Conservation (phyloP, 2,797 vertebrate genomes). For the Malurus leucopterus region DNA sequence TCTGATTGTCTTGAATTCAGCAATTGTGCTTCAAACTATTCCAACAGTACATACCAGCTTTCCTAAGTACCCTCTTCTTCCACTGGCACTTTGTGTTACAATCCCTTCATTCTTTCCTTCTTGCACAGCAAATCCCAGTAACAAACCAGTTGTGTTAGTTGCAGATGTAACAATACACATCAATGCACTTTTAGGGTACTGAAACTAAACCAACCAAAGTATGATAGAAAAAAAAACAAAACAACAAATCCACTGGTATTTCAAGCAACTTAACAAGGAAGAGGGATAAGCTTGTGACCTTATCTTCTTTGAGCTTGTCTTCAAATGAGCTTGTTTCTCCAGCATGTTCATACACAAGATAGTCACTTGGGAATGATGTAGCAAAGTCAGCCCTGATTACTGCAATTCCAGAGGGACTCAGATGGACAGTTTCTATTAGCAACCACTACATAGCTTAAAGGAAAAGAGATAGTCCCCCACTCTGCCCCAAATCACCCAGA, state of each 20-base stretch:
- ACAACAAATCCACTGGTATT: background rate
- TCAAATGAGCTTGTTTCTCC: background rate
- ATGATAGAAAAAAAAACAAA: background rate
- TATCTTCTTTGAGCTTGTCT: background rate
- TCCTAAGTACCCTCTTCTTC: background rate
- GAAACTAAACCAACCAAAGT: background rate
- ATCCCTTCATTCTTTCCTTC: background rate
- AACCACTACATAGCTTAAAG: background rate
- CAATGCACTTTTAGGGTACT: background rate
- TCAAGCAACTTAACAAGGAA: background rate
- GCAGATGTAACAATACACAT: background rate
- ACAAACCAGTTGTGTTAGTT: background rate
- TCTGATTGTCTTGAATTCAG: background rate
- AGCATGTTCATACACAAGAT: background rate
- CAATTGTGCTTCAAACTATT: background rate
- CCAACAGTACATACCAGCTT: background rate
- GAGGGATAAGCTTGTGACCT: background rate
- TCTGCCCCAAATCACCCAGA: background rate
- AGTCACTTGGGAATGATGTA: background rate
- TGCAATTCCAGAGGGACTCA: background rate
- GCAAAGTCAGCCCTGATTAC: background rate
- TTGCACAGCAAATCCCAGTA: background rate
- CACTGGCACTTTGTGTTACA: background rate
- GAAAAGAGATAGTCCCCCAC: background rate
- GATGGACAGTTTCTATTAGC: background rate